phyloP scores from a whole-genome alignment of 2,797 vertebrate genomes.

The Smutsia temminckii region DNA sequence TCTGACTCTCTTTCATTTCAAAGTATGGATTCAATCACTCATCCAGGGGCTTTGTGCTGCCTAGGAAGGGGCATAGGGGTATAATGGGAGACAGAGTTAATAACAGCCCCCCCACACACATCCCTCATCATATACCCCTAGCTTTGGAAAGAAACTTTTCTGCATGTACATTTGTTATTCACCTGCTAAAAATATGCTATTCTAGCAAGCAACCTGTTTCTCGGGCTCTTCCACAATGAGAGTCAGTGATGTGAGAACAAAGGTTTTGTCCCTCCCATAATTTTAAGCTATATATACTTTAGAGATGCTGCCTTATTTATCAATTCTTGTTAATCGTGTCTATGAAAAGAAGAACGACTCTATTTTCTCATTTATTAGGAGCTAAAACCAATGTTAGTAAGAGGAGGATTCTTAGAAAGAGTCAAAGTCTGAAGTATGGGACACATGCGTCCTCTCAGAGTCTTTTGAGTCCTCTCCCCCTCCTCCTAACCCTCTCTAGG shows the following conservation, averaged over 20 bases:
- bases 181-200: conserved; percentile 80
- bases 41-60: conserved; percentile 75
- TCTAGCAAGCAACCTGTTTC: not conserved
- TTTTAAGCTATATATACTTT: not conserved
- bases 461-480: not conserved
- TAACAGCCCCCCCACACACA: not conserved
- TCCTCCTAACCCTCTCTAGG: not conserved
- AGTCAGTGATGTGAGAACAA: not conserved
- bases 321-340: not conserved
- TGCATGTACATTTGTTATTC: conserved; percentile 83
- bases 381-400: not conserved
- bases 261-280: not conserved
- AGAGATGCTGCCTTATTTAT: not conserved
- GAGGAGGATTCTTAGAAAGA: not conserved
- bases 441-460: no score
- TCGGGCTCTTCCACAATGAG: not conserved
- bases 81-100: conserved; percentile 53
- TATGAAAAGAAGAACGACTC: not conserved
- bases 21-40: conserved; percentile 79
- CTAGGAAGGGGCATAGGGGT: not conserved
- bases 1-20: conserved; percentile 71
- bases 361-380: not conserved
- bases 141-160: conserved; percentile 71
- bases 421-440: not conserved
- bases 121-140: conserved; percentile 32